These are phyloP conservation scores for Percopsis omiscomaycus DNA, from an alignment of 2,797 vertebrate genomes.

Conservation along the genomic window DNA sequence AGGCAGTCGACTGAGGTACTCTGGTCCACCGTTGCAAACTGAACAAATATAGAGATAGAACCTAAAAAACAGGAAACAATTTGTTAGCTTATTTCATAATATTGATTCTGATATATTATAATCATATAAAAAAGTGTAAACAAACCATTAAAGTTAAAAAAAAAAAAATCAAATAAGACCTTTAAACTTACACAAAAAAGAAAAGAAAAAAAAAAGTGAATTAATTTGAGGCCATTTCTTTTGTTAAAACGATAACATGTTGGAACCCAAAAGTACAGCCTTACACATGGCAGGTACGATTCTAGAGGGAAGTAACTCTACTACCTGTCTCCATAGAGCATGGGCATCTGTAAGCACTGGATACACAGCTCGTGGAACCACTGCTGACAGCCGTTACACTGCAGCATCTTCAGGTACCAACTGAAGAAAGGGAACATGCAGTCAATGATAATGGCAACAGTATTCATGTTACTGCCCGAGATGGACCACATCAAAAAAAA, in stretches of 20 bases:
- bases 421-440: conserved; percentile 57
- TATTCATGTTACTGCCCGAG: too few relatives aligned
- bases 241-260: too few relatives aligned
- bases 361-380: conserved; percentile 99
- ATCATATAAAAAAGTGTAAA: background rate
- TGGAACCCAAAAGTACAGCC: background rate
- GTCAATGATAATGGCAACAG: background rate
- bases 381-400: conserved; percentile 95
- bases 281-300: background rate
- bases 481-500: too few relatives aligned
- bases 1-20: conserved; percentile 96
- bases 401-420: conserved; percentile 99
- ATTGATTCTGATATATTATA: background rate
- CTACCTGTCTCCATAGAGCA: conserved; percentile 98
- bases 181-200: background rate
- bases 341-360: conserved; percentile 94
- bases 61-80: conserved; percentile 65
- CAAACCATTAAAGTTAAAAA: too few relatives aligned
- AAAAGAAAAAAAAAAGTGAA: too few relatives aligned
- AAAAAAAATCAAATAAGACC: background rate
- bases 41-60: conserved; percentile 99
- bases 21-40: conserved; percentile 96
- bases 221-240: too few relatives aligned
- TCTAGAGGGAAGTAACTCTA: background rate
- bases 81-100: background rate